These are phyloP conservation scores for Drosophila equinoxialis DNA, from an alignment of 1,140 invertebrate species.

Conservation along the genomic window DNA sequence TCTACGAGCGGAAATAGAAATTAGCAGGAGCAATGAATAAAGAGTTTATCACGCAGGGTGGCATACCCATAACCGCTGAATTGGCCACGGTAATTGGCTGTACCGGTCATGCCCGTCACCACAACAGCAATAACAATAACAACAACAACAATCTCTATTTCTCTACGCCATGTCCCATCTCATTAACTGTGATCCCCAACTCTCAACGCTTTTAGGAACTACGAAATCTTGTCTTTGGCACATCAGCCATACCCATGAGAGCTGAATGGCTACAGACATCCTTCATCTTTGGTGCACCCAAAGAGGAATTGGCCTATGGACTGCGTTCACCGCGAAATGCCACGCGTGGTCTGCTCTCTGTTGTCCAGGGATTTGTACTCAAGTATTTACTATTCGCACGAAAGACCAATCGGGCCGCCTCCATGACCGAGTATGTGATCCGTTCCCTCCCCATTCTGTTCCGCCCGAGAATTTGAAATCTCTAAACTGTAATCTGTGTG, in stretches of 20 bases:
- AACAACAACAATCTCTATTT: no score
- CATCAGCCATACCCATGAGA: constrained; percentile 84
- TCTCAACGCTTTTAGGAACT: constrained; percentile 81
- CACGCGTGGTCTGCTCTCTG: constrained; percentile 86
- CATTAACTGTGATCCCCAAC: background rate
- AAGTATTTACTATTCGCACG: constrained; percentile 87
- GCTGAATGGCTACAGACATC: constrained; percentile 86
- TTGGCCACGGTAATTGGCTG: constrained; percentile 85
- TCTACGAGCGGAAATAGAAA: constrained; percentile 68
- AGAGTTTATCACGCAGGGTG: constrained; percentile 83
- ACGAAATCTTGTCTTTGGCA: constrained; percentile 85
- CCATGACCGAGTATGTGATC: constrained; percentile 58
- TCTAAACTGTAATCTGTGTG: constrained; percentile 1
- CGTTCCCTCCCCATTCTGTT: no score
- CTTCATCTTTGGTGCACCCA: constrained; percentile 84
- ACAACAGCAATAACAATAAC: no score
- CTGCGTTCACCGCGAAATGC: constrained; percentile 85
- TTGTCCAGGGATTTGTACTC: constrained; percentile 86
- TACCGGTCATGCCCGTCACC: background rate
- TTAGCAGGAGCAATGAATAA: constrained; percentile 66
- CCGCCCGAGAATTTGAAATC: background rate
- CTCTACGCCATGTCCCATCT: background rate
- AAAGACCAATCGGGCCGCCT: constrained; percentile 48
- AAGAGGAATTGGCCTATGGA: constrained; percentile 85
- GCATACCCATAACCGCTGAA: constrained; percentile 87